Evolutionary conservation across 2,888 invertebrate genomes (phyloP).

Genomic region (Ophion costatus): DNA sequence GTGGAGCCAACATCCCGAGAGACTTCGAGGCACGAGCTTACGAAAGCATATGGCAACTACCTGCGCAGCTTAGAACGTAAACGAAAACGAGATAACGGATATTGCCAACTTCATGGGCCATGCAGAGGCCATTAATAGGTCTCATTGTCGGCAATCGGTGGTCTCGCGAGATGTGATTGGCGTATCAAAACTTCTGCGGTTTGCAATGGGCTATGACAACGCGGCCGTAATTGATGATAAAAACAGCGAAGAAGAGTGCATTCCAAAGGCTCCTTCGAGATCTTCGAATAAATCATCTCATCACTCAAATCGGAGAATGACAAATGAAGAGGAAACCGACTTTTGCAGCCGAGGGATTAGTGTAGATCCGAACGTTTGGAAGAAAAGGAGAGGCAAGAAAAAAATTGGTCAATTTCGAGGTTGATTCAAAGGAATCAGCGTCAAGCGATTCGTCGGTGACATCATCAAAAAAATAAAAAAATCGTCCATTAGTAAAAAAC

Average conservation of each 20-base stretch:
- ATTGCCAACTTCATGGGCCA: constrained; percentile 61
- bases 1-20: constrained; percentile 49
- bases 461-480: constrained; percentile 8
- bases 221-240: constrained; percentile 30
- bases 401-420: constrained; percentile 7
- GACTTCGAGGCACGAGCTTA: constrained; percentile 46
- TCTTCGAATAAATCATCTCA: constrained; percentile 6
- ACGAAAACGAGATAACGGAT: constrained; percentile 49
- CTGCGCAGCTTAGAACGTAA: constrained; percentile 46
- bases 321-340: constrained; percentile 58
- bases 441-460: constrained; percentile 21
- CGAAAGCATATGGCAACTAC: constrained; percentile 58
- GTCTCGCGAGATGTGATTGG: constrained; percentile 51
- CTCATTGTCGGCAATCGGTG: constrained; percentile 47
- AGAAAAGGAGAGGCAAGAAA: constrained; percentile 1
- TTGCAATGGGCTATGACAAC: constrained; percentile 66
- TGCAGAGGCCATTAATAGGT: constrained; percentile 45
- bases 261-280: constrained; percentile 10
- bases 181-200: constrained; percentile 39
- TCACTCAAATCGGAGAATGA: constrained; percentile 1
- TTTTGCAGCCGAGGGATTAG: not conserved
- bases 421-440: not conserved
- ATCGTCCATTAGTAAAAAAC: not conserved
- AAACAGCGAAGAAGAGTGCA: not conserved
- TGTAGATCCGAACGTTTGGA: constrained; percentile 2